Base-by-base conservation (phyloP, 1,140 invertebrate genomes). In the Aphelenchoides besseyi region DNA sequence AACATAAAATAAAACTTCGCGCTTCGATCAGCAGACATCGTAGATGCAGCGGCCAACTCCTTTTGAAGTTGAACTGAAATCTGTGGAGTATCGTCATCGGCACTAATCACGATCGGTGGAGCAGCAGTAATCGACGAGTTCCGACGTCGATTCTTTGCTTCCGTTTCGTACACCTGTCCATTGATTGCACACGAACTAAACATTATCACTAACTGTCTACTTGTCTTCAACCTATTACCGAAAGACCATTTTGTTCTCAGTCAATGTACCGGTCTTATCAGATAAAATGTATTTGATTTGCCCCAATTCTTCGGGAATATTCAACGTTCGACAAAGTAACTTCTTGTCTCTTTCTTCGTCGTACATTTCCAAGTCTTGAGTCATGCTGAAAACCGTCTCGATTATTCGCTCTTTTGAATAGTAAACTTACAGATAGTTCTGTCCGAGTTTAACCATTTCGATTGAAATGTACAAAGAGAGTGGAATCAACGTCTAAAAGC, bases 221-320 rank as follows among this genome's bases (percentile, higher is more conserved):
- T 59, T 2, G 12, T n/a, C 12, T n/a, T 59, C 1, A 28, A 59
- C 1, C 16, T 12, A 37, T 64, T 12, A 78, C 76, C 70, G 74
- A 85, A 98, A 97, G 70, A 95, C 89, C 95, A 97, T 97, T 85
- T 93, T 92, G 85, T 98, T 98, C 85, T 97, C 94, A 5, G 95
- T 98, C 18, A 98, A 86, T 1, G 95, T 98, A 3, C 95, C 95
- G 1, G 95, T 98, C 85, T 97, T 97, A 85, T 98, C 95, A 8
- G 92, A 96, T 87, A 98, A 97, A 55, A 98, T 89, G 83, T 97
- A 97, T 81, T 94, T 91, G 30, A 98, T 90, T 88, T 90, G 80
- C 2, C 95, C 95, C 55, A 97, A 87, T 85, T 98, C 94, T 85
- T 98, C 95, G 0, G 95, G 93, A 59, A 97, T 97, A 84, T 97